Conservation (phyloP, 1,140 invertebrate genomes). For the Pseudomyrmex flavicornis region DNA sequence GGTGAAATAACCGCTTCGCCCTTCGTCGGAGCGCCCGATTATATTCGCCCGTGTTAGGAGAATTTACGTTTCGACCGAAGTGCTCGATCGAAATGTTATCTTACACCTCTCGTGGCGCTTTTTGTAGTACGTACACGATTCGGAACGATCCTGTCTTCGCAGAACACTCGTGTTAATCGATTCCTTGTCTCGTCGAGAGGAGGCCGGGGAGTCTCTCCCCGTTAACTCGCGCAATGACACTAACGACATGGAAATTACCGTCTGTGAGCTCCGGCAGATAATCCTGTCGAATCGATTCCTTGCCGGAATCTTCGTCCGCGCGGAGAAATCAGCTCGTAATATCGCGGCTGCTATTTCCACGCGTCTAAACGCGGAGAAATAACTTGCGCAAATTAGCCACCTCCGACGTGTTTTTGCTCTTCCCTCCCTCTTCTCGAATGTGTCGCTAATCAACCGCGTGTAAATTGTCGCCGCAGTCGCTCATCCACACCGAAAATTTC, state of each 20-base stretch:
- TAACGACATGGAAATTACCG: slow-evolving; percentile 50
- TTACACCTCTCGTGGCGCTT: neutral
- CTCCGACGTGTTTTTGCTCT: neutral
- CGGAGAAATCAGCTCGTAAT: neutral
- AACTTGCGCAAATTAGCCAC: slow-evolving; percentile 19
- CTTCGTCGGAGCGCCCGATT: neutral
- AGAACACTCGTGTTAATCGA: slow-evolving; percentile 36
- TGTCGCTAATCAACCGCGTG: slow-evolving; percentile 14
- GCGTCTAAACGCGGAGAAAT: neutral
- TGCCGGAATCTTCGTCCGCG: slow-evolving; percentile 1
- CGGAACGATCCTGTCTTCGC: neutral
- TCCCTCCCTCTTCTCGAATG: slow-evolving; percentile 11
- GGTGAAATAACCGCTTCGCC: neutral
- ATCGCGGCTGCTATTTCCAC: neutral
- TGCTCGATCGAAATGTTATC: slow-evolving; percentile 13
- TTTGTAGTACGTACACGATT: neutral
- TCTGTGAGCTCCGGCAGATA: slow-evolving; percentile 4
- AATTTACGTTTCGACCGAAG: slow-evolving; percentile 12
- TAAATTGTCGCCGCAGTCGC: neutral
- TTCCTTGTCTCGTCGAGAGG: neutral
- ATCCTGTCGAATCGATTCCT: slow-evolving; percentile 37
- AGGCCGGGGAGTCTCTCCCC: neutral
- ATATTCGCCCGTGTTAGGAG: too few relatives aligned
- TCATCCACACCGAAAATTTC: neutral
- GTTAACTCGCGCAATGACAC: slow-evolving; percentile 42